Evolutionary conservation across 2,797 vertebrate genomes (phyloP).

Genomic region (Orestias chungarensis): DNA sequence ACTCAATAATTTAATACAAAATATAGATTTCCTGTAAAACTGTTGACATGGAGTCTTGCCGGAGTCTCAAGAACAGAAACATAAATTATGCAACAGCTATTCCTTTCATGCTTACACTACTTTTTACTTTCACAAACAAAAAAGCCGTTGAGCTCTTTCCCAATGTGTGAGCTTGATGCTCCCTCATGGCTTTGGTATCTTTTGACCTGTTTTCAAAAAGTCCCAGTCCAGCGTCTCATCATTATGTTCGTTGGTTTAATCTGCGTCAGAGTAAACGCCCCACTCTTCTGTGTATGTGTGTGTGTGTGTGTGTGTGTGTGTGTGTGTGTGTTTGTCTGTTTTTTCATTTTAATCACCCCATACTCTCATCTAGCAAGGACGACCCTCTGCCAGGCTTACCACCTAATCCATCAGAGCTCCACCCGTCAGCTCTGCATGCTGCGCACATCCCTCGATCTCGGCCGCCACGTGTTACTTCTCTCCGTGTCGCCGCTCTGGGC

Average conservation of each 20-base stretch:
- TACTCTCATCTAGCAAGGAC: conserved; percentile 72
- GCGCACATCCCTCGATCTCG: conserved; percentile 54
- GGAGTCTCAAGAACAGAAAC: conserved; percentile 62
- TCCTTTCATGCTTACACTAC: conserved; percentile 51
- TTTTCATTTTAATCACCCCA: conserved; percentile 77
- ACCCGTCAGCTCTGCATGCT: conserved; percentile 60
- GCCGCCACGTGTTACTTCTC: conserved; percentile 60
- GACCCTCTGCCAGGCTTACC: conserved; percentile 75
- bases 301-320: too few relatives aligned
- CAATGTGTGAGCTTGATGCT: conserved; percentile 30
- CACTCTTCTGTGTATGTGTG: too few relatives aligned
- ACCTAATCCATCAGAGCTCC: conserved; percentile 75
- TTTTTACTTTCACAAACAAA: conserved; percentile 51
- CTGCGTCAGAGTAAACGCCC: conserved; percentile 34
- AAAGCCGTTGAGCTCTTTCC: conserved; percentile 46
- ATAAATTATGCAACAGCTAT: conserved; percentile 73
- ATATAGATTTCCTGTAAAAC: conserved; percentile 55
- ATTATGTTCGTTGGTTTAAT: conserved; percentile 45
- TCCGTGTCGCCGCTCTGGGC: conserved; percentile 51
- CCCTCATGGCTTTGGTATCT: conserved; percentile 17
- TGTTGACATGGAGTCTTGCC: conserved; percentile 60
- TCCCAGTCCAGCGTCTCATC: conserved; percentile 15
- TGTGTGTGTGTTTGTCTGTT: too few relatives aligned
- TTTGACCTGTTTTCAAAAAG: conserved; percentile 13
- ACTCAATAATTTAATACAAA: conserved; percentile 68